phyloP scores from a whole-genome alignment of 2,888 invertebrate genomes.

The Tupiocoris notatus region DNA sequence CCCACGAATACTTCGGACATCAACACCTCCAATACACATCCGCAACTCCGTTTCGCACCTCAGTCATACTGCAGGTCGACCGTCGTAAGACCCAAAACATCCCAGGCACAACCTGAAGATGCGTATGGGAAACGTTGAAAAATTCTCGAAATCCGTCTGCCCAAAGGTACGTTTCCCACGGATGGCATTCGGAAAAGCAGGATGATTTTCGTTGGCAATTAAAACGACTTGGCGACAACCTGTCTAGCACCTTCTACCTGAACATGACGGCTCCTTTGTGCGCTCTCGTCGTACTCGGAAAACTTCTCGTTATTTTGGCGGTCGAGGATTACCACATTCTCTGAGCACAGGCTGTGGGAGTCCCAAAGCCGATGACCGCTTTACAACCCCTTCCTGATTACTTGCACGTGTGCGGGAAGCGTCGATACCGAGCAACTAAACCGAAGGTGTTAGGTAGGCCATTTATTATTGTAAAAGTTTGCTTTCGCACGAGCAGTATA shows the following conservation, averaged over 20 bases:
- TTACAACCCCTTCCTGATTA: not conserved
- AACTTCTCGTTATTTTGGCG: not conserved
- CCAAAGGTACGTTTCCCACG: not conserved
- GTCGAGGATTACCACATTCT: not conserved
- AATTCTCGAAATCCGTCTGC: not conserved
- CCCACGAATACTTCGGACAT: too few relatives aligned
- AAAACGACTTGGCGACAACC: not conserved
- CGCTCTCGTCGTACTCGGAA: not conserved
- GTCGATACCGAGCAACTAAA: not conserved
- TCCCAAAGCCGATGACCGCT: not conserved
- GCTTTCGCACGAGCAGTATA: not conserved
- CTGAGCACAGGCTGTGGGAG: not conserved
- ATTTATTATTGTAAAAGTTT: not conserved
- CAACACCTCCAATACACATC: too few relatives aligned
- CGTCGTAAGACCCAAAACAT: not conserved
- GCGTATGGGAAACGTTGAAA: too few relatives aligned
- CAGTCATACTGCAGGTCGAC: too few relatives aligned
- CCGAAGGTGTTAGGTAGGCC: not conserved
- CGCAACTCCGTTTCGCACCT: too few relatives aligned
- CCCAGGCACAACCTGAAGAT: not conserved
- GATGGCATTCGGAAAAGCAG: not conserved
- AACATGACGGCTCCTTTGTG: not conserved
- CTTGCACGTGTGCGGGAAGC: not conserved
- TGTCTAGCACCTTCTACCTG: not conserved
- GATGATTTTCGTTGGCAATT: not conserved